Base-by-base conservation (phyloP, 2,797 vertebrate genomes). In the Epinephelus malabaricus region DNA sequence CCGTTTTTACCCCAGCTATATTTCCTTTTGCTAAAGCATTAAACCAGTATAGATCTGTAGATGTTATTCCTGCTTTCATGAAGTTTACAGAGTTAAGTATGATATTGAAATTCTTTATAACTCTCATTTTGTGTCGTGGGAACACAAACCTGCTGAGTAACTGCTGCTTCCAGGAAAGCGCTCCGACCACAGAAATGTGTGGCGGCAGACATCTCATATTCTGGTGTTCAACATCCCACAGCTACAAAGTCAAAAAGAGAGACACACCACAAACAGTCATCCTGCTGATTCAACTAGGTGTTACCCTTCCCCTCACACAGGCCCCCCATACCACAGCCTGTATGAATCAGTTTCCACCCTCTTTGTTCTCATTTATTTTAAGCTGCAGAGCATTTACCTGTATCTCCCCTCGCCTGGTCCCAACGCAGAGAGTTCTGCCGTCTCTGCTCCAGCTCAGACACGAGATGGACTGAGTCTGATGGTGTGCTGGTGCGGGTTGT, bases 131-230 rank as follows among this genome's bases (percentile, higher is more conserved):
- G 30, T 17, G 7, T 8, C 27, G 13, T 49, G 11, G 43, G 25
- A 21, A 15, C 38, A 60, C 69, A 15, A 60, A 93, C 92, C 96
- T 97, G 94, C 94, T 97, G 61, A 97, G 92, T 82, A 96, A 83
- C 55, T 91, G 92, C 49, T 94, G 82, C 83, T 95, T 97, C 95
- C 96, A 96, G 80, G 94, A 96, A 85, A 97, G 73, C 0, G 93
- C 91, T 72, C 95, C 90, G 77, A 95, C 95, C 62, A 92, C 92
- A 69, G 93, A 95, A 17, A 93, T 68, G 40, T 97, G 96, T 43
- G 94, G 93, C 17, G 84, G 76, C 68, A 96, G 85, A 83, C 74
- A 90, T 82, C 92, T 94, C 78, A 95, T 38, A 4, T 92, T 91
- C 84, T 91, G 92, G 10, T 76, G 91, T 82, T 95, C 94, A 64